Percentiles rank a stretch among this genome's conserved stretches.
phyloP scores from a whole-genome alignment of 1,140 invertebrate species.

The Aradophagus sp. region DNA sequence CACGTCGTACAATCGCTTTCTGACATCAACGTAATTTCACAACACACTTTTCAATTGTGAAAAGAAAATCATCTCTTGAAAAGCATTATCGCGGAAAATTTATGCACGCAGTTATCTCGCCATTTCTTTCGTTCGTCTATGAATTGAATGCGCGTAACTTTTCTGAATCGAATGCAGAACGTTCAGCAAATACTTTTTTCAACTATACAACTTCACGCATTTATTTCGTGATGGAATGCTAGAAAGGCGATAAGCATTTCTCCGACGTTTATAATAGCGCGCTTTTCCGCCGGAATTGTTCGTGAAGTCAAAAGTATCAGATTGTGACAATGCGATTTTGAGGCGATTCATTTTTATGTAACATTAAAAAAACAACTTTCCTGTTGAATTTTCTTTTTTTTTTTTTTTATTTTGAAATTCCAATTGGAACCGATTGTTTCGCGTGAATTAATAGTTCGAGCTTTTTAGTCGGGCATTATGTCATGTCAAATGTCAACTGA shows the following conservation, averaged over 20 bases:
- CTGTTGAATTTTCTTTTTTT: not conserved
- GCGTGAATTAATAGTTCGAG: slow-evolving; percentile 17
- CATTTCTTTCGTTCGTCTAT: slow-evolving; percentile 30
- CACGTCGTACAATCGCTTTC: too few species aligned
- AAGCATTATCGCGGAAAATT: slow-evolving; percentile 1
- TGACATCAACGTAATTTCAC: slow-evolving; percentile 6
- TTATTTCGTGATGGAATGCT: slow-evolving; percentile 46
- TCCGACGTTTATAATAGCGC: slow-evolving; percentile 1
- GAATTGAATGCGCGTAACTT: slow-evolving; percentile 26
- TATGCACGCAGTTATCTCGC: slow-evolving; percentile 4
- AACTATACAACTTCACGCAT: slow-evolving; percentile 35
- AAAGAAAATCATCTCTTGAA: not conserved
- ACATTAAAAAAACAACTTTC: too few species aligned
- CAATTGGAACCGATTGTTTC: slow-evolving; percentile 29
- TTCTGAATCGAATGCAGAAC: slow-evolving; percentile 19
- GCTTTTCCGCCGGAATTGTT: too few species aligned
- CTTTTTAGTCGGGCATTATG: slow-evolving; percentile 43
- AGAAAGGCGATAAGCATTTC: slow-evolving; percentile 45
- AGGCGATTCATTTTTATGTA: too few species aligned
- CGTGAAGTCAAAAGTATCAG: too few species aligned
- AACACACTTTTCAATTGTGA: slow-evolving; percentile 5
- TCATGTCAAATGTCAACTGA: slow-evolving; percentile 47
- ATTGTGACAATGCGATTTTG: too few species aligned
- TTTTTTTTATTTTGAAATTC: slow-evolving; percentile 13
- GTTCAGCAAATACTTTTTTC: slow-evolving; percentile 38